Conservation (phyloP, 2,113 vertebrate species). For the Upupa epops region DNA sequence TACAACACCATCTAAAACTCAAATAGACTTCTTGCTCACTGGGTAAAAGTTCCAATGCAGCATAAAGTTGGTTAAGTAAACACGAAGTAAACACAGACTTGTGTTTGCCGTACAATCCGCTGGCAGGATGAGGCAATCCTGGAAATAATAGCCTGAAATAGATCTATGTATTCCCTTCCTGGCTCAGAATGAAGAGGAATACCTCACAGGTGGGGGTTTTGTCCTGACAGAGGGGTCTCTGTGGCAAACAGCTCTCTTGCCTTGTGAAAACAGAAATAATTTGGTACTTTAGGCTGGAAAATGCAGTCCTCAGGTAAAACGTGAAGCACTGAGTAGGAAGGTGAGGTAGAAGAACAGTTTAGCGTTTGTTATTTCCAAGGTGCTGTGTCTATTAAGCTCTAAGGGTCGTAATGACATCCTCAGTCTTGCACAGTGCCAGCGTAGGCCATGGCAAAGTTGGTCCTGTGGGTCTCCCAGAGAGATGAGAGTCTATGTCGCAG, state of each 20-base stretch:
- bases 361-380: background rate
- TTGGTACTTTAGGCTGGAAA: background rate
- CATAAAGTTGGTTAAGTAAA: background rate
- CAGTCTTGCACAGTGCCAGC: accelerated
- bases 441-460: background rate
- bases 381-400: background rate
- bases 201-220: background rate
- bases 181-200: background rate
- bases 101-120: background rate
- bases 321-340: background rate
- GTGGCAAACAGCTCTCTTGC: background rate
- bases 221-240: background rate
- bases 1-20: slow-evolving; percentile 65
- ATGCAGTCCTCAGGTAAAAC: background rate
- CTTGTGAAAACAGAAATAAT: background rate
- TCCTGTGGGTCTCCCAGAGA: background rate
- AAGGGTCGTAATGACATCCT: background rate
- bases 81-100: background rate
- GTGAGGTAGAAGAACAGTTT: background rate
- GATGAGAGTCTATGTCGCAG: background rate
- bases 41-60: slow-evolving; percentile 45
- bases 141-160: background rate
- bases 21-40: slow-evolving; percentile 49
- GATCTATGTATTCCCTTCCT: background rate
- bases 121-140: background rate